Conservation (phyloP, 2,113 vertebrate species). For the Calypte anna region DNA sequence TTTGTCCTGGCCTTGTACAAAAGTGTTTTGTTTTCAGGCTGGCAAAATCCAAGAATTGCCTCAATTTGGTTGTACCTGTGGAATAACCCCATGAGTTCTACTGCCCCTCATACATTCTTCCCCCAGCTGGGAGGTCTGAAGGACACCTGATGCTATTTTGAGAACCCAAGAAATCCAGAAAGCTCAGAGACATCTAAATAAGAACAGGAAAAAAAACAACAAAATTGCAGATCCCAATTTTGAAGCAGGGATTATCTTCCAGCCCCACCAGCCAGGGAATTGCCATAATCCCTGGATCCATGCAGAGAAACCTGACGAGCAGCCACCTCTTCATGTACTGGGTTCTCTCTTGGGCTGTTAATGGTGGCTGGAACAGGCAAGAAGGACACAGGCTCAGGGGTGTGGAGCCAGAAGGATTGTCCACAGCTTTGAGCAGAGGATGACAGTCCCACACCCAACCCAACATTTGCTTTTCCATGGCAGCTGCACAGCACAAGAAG, state of each 20-base stretch:
- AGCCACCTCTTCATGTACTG: rapidly evolving
- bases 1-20: background rate
- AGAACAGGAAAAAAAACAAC: background rate
- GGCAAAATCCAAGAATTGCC: background rate
- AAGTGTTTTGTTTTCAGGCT: background rate
- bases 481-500: background rate
- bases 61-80: background rate
- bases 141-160: background rate
- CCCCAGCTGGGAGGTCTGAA: background rate
- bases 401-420: background rate
- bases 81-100: rapidly evolving
- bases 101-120: background rate
- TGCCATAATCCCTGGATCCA: background rate
- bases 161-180: background rate
- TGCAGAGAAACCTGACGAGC: rapidly evolving
- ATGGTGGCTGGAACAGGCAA: background rate
- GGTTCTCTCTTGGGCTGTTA: background rate
- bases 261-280: background rate
- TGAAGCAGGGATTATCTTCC: background rate
- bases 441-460: background rate
- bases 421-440: background rate
- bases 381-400: background rate
- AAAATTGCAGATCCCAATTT: rapidly evolving
- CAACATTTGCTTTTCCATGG: background rate
- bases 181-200: background rate